These are phyloP conservation scores for Pipistrellus nathusii DNA, from an alignment of 2,797 vertebrate genomes.

Conservation along the genomic window DNA sequence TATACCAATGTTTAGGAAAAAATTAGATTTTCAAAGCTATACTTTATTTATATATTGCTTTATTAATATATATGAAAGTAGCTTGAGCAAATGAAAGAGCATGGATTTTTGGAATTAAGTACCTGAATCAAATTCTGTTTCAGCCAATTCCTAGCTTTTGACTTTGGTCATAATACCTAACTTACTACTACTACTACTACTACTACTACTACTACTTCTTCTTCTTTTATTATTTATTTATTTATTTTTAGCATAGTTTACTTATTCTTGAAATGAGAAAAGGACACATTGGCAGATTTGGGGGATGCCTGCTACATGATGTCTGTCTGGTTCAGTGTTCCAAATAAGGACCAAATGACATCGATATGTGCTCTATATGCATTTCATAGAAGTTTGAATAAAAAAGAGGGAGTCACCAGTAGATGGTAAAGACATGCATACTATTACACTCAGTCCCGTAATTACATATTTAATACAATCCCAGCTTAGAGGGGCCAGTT, in stretches of 20 bases:
- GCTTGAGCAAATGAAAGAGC: background rate
- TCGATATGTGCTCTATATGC: background rate
- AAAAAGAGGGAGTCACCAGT: background rate
- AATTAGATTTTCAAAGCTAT: background rate
- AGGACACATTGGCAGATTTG: background rate
- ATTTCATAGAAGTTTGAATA: background rate
- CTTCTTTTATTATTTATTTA: no score
- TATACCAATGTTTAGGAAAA: slow-evolving; percentile 1
- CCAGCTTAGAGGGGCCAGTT: background rate
- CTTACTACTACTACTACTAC: no score
- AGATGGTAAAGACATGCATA: background rate
- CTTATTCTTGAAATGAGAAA: background rate
- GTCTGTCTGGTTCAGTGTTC: background rate
- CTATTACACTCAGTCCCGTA: background rate
- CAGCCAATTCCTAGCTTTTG: background rate
- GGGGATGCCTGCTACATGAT: background rate
- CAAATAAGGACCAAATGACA: background rate
- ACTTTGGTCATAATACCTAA: background rate
- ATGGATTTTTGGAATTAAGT: background rate
- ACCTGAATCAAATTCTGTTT: background rate
- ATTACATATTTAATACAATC: background rate
- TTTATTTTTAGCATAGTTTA: background rate
- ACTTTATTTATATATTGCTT: background rate
- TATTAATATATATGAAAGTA: background rate
- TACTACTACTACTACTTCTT: no score